Evolutionary conservation across 2,888 invertebrate species (phyloP).

Genomic region (Eristalinus aeneus): DNA sequence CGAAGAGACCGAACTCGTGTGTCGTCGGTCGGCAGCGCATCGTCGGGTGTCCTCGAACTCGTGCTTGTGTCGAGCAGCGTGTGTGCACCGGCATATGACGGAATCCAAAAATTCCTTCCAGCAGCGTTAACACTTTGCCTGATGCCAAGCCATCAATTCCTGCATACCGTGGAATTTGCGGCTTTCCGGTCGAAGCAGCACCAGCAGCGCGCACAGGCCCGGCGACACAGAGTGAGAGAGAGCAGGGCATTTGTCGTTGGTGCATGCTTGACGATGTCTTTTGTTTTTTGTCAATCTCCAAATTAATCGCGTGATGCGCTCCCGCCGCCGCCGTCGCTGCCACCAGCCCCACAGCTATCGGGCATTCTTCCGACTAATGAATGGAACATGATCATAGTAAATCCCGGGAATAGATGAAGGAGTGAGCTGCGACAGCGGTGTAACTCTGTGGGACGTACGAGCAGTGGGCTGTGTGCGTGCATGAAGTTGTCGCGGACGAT

Average conservation of each 20-base stretch:
- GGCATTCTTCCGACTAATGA: slow-evolving; percentile 64
- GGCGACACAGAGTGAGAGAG: not conserved
- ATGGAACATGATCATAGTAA: slow-evolving; percentile 66
- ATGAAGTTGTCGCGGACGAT: slow-evolving; percentile 44
- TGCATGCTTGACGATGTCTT: slow-evolving; percentile 62
- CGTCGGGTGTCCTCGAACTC: slow-evolving; percentile 18
- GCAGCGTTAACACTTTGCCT: slow-evolving; percentile 58
- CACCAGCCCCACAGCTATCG: slow-evolving; percentile 26
- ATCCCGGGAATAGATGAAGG: slow-evolving; percentile 63
- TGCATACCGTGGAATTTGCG: slow-evolving; percentile 67
- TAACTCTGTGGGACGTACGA: slow-evolving; percentile 32
- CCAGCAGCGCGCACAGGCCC: slow-evolving; percentile 27
- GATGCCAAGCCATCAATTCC: slow-evolving; percentile 69
- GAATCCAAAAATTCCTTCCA: slow-evolving; percentile 67
- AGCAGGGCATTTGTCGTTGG: slow-evolving; percentile 58
- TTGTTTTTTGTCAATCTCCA: slow-evolving; percentile 70
- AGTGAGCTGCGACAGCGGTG: slow-evolving; percentile 42
- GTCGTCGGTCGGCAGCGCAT: slow-evolving; percentile 26
- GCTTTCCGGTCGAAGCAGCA: slow-evolving; percentile 63
- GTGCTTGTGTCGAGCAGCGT: slow-evolving; percentile 25
- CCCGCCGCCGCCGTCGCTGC: not conserved
- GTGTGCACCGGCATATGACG: slow-evolving; percentile 48
- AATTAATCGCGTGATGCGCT: slow-evolving; percentile 53
- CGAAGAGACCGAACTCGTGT: slow-evolving; percentile 37
- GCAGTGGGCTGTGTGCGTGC: not conserved